Base-by-base conservation (phyloP, 2,888 invertebrate species). In the Carabus problematicus region DNA sequence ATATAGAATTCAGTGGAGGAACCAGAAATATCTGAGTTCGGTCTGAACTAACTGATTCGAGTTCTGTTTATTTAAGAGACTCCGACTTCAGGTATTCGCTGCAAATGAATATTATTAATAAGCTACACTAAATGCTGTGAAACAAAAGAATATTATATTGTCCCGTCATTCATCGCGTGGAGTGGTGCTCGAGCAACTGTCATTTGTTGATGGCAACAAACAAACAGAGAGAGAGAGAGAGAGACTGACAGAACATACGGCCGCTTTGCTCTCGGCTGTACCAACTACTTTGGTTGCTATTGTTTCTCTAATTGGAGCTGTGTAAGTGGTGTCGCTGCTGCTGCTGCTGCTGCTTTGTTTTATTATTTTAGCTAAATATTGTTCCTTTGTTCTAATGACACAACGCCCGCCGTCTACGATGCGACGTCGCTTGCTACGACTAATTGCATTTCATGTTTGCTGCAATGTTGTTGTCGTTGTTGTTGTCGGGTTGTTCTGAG, bases 341-440 rank as follows among this genome's bases (percentile, higher is more conserved):
- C 6, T 29, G 54, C 70, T 73, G 75, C 73, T 73, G 73, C 75
- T 75, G 75, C 71, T 71, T 72, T 68, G 68, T 68, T 72, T 72
- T 77, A 76, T 77, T 77, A 75, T 76, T 77, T 77, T 76, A 76
- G 73, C 74, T 76, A 77, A 78, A 78, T 77, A 77, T 77, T 74
- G 74, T 72, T 75, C 74, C 75, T 75, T 75, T 73, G 75, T 75
- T 72, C 72, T 73, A 75, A 75, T 74, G 75, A 75, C 74, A 75
- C 74, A 74, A 74, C 72, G 29, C 29, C 29, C 6, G 29, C 6
- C 29, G 29, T n/a, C n/a, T n/a, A n/a, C n/a, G n/a, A n/a, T n/a
- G n/a, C n/a, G n/a, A n/a, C n/a, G n/a, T 6, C 29, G 29, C 29
- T 29, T 29, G 29, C 29, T 29, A 29, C 29, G 29, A 6, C 29